Percentiles rank a stretch among this genome's conserved stretches.
Evolutionary conservation across 2,888 invertebrate genomes (phyloP).

Genomic region (Euproctis similis): DNA sequence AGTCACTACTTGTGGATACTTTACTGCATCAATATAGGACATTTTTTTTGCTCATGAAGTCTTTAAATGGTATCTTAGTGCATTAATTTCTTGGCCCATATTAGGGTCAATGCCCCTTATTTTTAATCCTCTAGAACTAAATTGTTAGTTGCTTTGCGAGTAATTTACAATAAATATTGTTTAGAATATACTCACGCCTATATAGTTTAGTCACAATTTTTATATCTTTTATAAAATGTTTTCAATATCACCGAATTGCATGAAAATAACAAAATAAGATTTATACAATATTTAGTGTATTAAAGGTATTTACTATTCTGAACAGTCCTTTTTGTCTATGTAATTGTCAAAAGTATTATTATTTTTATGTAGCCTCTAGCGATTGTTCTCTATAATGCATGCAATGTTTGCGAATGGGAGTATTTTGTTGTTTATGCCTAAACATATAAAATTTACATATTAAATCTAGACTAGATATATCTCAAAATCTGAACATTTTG

Average conservation of each 20-base stretch:
- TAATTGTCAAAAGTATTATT: too few species aligned
- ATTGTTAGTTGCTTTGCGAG: constrained; percentile 20
- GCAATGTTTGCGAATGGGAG: too few species aligned
- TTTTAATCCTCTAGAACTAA: constrained; percentile 9
- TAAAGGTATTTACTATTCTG: not conserved
- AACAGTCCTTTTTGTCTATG: not conserved
- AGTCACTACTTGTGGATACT: constrained; percentile 15
- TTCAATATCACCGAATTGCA: not conserved
- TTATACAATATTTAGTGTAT: not conserved
- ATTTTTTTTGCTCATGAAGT: constrained; percentile 13
- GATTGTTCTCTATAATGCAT: too few species aligned
- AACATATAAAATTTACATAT: too few species aligned
- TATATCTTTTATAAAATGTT: constrained; percentile 4
- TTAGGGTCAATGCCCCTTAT: constrained; percentile 48
- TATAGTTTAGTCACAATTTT: constrained; percentile 12
- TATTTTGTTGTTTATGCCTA: too few species aligned
- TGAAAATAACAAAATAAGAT: not conserved
- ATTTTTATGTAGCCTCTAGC: too few species aligned
- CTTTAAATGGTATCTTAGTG: constrained; percentile 8
- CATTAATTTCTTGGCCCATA: constrained; percentile 42
- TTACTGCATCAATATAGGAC: constrained; percentile 11
- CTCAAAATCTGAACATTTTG: too few species aligned
- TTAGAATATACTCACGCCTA: too few species aligned
- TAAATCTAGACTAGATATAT: too few species aligned
- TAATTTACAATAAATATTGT: constrained; percentile 12